Evolutionary conservation across 1,140 invertebrate species (phyloP).

Genomic region (Drosophila azteca): DNA sequence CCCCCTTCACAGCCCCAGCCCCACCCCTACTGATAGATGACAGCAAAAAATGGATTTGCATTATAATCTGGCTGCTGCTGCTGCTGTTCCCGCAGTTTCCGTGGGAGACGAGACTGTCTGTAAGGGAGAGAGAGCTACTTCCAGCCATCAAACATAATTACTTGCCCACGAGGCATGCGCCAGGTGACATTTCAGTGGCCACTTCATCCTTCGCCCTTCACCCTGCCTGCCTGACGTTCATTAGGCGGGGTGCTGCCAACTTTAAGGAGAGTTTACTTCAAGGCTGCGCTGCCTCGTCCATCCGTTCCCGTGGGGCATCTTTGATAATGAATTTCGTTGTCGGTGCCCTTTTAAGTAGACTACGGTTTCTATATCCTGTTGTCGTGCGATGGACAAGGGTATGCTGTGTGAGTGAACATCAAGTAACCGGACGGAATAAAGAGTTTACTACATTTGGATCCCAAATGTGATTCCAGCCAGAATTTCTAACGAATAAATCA

Average conservation of each 20-base stretch:
- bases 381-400: slow-evolving; percentile 12
- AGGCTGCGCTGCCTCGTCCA: background rate
- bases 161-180: slow-evolving; percentile 72
- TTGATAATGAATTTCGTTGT: slow-evolving; percentile 69
- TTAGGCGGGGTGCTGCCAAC: slow-evolving; percentile 46
- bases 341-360: slow-evolving; percentile 49
- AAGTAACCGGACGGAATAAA: too few species aligned
- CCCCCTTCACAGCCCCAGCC: too few species aligned
- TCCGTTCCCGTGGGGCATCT: slow-evolving; percentile 36
- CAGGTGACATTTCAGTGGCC: slow-evolving; percentile 64
- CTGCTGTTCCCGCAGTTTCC: background rate
- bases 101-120: too few species aligned
- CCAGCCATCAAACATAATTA: slow-evolving; percentile 75
- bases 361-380: slow-evolving; percentile 28
- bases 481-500: too few species aligned
- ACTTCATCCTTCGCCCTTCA: background rate
- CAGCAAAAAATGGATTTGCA: slow-evolving; percentile 7
- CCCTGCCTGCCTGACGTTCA: slow-evolving; percentile 29
- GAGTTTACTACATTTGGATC: too few species aligned
- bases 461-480: too few species aligned
- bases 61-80: slow-evolving; percentile 46
- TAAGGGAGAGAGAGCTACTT: slow-evolving; percentile 8
- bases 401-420: too few species aligned
- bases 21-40: too few species aligned
- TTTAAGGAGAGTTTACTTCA: slow-evolving; percentile 48